Base-by-base conservation (phyloP, 2,113 vertebrate genomes). In the Gobiocypris rarus region DNA sequence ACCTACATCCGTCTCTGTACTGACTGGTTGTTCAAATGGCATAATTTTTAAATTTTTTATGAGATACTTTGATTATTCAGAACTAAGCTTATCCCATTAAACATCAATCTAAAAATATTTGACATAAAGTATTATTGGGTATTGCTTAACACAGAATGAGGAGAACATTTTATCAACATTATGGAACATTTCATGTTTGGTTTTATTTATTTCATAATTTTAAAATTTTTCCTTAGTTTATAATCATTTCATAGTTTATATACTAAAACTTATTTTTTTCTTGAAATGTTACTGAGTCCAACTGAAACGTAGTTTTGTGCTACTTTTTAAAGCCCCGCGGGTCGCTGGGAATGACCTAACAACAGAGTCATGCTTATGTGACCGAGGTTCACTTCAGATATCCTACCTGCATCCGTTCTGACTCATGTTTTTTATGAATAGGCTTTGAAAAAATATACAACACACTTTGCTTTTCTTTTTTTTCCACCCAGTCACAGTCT, bases 381-480 rank as follows among this genome's bases (percentile, higher is more conserved):
- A 84, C 87, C 89, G 89, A 52, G 90, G 83, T 76, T 85, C 85
- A 81, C 5, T 58, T 84, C 83, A 90, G 77, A 87, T 87, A 85
- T 87, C 79, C 87, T 89, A 90, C 87, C 84, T 91, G 90, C 78
- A 91, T 83, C 75, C 43, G 52, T 41, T 83, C 80, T 87, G 82
- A 45, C 80, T 83, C 85, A 89, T 88, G 88, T 83, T 92, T 92
- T 92, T 92, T 92, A 91, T 91, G 87, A 92, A 89, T 91, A 85
- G 89, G 90, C 86, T 88, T 76, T 80, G 91, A 93, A 88, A 86
- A 93, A 92, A 93, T 86, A 90, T 92, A 91, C 63, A 89, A 90
- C 91, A 92, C 83, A 87, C 90, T 95, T 93, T 93, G 88, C 89
- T 91, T 94, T 94, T 92, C 93, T 92, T 92, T 87, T 94, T 91